These are phyloP conservation scores for Cydia fagiglandana DNA, from an alignment of 1,140 invertebrate species.

Conservation along the genomic window DNA sequence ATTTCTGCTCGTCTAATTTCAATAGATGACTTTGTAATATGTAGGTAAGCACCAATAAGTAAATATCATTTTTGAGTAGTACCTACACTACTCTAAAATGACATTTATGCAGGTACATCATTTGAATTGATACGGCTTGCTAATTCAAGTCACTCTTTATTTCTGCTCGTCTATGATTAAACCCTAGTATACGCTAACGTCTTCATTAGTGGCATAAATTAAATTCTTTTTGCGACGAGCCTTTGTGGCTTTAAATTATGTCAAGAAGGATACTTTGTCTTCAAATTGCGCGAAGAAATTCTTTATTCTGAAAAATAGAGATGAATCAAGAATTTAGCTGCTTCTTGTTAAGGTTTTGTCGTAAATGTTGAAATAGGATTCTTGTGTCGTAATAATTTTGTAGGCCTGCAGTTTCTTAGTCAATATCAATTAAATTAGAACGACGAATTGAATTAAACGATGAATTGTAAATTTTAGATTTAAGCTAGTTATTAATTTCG, in stretches of 20 bases:
- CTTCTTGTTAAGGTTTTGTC: not conserved
- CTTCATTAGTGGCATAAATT: slow-evolving; percentile 69
- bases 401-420: not conserved
- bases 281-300: slow-evolving; percentile 15
- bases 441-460: too few species aligned
- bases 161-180: not conserved
- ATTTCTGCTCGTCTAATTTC: not conserved
- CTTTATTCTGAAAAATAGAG: slow-evolving; percentile 2
- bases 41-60: too few species aligned
- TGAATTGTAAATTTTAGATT: too few species aligned
- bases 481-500: too few species aligned
- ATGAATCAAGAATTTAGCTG: not conserved
- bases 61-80: too few species aligned
- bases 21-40: too few species aligned
- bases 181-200: slow-evolving; percentile 50
- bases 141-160: not conserved
- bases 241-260: slow-evolving; percentile 27
- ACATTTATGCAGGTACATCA: too few species aligned
- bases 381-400: not conserved
- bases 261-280: slow-evolving; percentile 29
- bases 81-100: too few species aligned
- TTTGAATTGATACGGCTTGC: too few species aligned
- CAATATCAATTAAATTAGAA: not conserved
- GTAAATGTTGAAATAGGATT: not conserved
- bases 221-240: slow-evolving; percentile 35